A percentile compares a stretch with the other conserved stretches of the same genome.
Conservation (phyloP, 2,888 invertebrate species). For the Molanna angustata region DNA sequence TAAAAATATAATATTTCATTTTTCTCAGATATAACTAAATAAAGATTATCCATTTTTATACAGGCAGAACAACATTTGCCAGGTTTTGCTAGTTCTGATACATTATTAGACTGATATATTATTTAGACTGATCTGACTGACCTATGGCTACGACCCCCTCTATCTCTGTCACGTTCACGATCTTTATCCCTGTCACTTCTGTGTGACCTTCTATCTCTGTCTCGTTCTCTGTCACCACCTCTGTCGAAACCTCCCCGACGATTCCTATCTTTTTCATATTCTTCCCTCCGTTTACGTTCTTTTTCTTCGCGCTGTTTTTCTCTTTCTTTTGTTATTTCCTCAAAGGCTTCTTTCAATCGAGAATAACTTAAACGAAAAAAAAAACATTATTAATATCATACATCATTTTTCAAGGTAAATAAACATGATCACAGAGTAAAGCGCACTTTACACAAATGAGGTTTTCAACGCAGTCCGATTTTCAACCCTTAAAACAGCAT, state of each 20-base stretch:
- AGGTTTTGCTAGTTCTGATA: not conserved
- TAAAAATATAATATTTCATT: too few species aligned
- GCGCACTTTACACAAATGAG: too few species aligned
- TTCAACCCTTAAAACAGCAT: too few species aligned
- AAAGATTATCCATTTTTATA: too few species aligned
- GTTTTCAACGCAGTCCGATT: too few species aligned
- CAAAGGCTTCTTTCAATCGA: slow-evolving; percentile 65
- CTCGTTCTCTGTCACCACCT: slow-evolving; percentile 26
- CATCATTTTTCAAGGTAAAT: too few species aligned
- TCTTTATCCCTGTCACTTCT: slow-evolving; percentile 47
- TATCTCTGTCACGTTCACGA: slow-evolving; percentile 47
- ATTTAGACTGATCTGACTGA: too few species aligned
- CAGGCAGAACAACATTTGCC: not conserved
- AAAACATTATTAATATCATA: too few species aligned
- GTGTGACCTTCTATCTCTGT: slow-evolving; percentile 28
- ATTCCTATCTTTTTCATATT: slow-evolving; percentile 46
- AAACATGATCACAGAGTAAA: too few species aligned
- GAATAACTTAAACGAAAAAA: slow-evolving; percentile 55
- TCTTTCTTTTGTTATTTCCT: slow-evolving; percentile 61
- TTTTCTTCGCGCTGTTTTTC: slow-evolving; percentile 62
- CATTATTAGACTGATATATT: too few species aligned
- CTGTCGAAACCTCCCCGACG: slow-evolving; percentile 22
- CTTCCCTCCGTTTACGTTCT: slow-evolving; percentile 48
- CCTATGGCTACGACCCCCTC: slow-evolving; percentile 37
- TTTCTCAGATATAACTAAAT: too few species aligned